Percentiles rank a stretch among this genome's conserved stretches.
Conservation (phyloP, 2,797 vertebrate species). For the Brachyalestes nurse region DNA sequence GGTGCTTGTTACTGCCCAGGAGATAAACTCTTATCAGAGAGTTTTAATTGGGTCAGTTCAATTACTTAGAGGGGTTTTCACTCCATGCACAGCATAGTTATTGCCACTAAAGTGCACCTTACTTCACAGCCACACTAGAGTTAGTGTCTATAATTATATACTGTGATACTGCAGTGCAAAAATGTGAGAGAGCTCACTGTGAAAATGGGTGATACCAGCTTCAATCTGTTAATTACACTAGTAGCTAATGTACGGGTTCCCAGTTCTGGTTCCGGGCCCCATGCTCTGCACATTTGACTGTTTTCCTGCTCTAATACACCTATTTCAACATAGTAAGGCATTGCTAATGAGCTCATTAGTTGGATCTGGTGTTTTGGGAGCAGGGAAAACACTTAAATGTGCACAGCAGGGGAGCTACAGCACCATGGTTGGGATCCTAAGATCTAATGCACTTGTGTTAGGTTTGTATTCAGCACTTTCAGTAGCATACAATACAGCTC, state of each 20-base stretch:
- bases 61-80: conserved; percentile 49
- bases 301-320: no score
- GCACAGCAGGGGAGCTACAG: no score
- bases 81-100: conserved; percentile 47
- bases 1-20: conserved; percentile 50
- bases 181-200: background rate
- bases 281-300: no score
- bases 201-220: background rate
- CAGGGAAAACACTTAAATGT: no score
- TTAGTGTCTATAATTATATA: background rate
- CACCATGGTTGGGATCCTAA: no score
- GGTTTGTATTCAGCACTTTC: no score
- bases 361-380: no score
- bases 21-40: conserved; percentile 57
- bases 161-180: background rate
- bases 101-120: conserved; percentile 41
- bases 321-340: no score
- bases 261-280: no score
- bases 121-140: conserved; percentile 19
- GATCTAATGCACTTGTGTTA: no score
- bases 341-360: no score
- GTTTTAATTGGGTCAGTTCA: conserved; percentile 58
- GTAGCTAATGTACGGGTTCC: background rate
- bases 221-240: background rate
- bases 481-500: background rate